A percentile compares a stretch with the other conserved stretches of the same genome.
Conservation (phyloP, 1,140 invertebrate species). For the Bombus polaris region DNA sequence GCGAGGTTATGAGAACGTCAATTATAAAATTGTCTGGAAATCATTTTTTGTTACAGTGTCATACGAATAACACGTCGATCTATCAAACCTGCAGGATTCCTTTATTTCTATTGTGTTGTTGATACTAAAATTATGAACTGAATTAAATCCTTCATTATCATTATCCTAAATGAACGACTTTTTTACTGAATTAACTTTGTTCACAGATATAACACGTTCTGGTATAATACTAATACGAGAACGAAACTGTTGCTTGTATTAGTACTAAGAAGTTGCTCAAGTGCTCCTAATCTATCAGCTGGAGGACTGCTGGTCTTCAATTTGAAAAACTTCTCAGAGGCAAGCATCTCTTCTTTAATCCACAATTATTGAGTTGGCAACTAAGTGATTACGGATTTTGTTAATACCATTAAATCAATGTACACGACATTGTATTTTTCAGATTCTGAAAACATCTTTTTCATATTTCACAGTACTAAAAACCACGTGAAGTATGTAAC, state of each 20-base stretch:
- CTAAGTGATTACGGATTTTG: too few relatives aligned
- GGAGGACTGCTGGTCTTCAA: neutral
- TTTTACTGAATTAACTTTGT: neutral
- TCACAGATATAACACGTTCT: neutral
- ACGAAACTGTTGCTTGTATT: neutral
- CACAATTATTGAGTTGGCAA: too few relatives aligned
- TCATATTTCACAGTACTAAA: neutral
- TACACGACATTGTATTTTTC: neutral
- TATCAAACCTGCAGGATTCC: too few relatives aligned
- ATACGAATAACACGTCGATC: too few relatives aligned
- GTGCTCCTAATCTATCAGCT: neutral
- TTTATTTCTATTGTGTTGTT: too few relatives aligned
- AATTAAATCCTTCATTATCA: neutral
- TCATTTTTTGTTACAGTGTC: neutral
- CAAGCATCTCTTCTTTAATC: neutral
- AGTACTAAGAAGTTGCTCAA: neutral
- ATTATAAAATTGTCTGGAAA: neutral
- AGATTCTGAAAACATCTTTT: neutral
- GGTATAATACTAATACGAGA: neutral
- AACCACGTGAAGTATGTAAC: neutral
- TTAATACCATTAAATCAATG: too few relatives aligned
- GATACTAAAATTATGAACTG: neutral
- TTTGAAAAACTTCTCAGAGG: neutral
- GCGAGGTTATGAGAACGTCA: neutral
- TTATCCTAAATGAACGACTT: neutral